A percentile compares a stretch with the other conserved stretches of the same genome.
phyloP scores from a whole-genome alignment of 1,140 invertebrate species.

The Lordiphosa collinella region DNA sequence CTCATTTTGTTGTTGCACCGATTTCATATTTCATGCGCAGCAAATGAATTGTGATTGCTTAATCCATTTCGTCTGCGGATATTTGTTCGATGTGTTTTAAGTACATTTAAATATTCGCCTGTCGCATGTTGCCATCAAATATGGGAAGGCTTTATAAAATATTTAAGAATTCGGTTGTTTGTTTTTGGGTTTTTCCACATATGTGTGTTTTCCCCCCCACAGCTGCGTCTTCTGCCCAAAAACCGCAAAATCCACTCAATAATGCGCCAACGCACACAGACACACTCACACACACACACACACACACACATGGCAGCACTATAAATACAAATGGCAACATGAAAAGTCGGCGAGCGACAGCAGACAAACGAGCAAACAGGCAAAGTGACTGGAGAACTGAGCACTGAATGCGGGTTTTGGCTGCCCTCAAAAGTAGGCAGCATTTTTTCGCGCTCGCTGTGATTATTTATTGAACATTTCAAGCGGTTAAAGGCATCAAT shows the following conservation, averaged over 20 bases:
- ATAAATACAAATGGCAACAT: constrained; percentile 19
- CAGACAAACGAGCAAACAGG: constrained; percentile 33
- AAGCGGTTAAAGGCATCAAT: constrained; percentile 43
- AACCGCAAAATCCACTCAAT: constrained; percentile 71
- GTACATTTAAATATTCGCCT: constrained; percentile 10
- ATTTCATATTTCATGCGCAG: too few species aligned
- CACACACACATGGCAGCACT: constrained; percentile 7
- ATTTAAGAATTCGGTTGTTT: constrained; percentile 26
- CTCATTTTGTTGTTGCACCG: too few species aligned
- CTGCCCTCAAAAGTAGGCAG: constrained; percentile 49
- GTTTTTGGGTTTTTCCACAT: constrained; percentile 14
- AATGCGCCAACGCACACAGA: constrained; percentile 45
- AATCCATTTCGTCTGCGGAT: too few species aligned
- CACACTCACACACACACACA: constrained; percentile 6
- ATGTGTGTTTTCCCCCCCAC: constrained; percentile 18
- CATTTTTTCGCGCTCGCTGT: constrained; percentile 38
- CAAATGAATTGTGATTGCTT: too few species aligned
- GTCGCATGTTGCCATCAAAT: background rate
- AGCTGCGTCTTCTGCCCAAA: constrained; percentile 47
- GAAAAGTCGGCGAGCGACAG: constrained; percentile 32
- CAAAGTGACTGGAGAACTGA: background rate
- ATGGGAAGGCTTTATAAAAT: constrained; percentile 29
- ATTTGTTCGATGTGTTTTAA: background rate
- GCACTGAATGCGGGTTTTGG: too few species aligned
- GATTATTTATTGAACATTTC: constrained; percentile 62